Conservation (phyloP, 2,797 vertebrate genomes). For the Holocentrus rufus region DNA sequence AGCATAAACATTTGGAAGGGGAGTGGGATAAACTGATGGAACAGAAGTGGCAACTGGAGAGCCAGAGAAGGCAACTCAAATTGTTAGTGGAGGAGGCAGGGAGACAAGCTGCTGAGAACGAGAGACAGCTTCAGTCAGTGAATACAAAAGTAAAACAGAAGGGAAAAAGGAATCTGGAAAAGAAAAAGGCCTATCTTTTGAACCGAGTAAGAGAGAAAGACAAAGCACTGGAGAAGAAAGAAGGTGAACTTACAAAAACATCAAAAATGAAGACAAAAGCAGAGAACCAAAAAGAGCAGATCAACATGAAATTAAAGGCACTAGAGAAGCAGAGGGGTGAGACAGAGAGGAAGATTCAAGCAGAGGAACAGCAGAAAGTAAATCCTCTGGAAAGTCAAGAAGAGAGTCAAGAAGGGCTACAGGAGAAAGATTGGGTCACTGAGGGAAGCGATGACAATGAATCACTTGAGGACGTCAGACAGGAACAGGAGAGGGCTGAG, state of each 20-base stretch:
- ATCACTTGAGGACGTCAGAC: no score
- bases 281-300: rapidly evolving
- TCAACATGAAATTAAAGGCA: rapidly evolving
- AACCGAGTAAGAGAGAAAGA: rapidly evolving
- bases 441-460: no score
- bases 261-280: background rate
- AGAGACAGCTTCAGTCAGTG: background rate
- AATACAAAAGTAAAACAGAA: background rate
- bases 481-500: no score
- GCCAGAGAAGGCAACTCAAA: background rate
- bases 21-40: no score
- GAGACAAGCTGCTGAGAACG: background rate
- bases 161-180: background rate
- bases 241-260: rapidly evolving
- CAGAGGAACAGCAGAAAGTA: no score
- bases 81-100: rapidly evolving
- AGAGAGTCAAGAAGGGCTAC: no score
- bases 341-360: no score
- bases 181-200: no score
- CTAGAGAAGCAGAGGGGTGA: rapidly evolving
- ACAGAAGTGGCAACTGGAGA: background rate
- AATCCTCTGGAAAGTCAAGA: no score
- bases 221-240: rapidly evolving
- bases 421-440: no score
- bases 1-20: no score